Evolutionary conservation across 2,113 vertebrate species (phyloP).

Genomic region (Clarias gariepinus): DNA sequence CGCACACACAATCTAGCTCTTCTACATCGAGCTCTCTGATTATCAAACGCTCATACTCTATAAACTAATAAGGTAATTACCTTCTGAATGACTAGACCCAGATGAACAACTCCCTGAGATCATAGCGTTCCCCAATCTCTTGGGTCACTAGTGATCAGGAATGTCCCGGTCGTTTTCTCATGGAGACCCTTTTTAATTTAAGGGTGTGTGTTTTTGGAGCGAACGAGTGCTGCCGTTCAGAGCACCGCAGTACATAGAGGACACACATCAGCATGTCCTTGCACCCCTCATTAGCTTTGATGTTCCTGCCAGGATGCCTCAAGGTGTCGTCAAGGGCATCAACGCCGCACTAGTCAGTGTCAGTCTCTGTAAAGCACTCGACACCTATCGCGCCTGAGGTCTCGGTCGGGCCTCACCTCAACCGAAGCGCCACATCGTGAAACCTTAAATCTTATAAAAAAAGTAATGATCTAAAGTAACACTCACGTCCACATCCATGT

Average conservation of each 20-base stretch:
- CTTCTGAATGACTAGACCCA: background rate
- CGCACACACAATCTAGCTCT: background rate
- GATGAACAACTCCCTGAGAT: background rate
- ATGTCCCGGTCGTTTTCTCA: too few species aligned
- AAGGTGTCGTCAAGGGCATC: constrained; percentile 54
- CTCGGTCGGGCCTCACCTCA: background rate
- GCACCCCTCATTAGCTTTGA: constrained; percentile 56
- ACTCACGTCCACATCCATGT: constrained; percentile 87
- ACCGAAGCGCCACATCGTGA: background rate
- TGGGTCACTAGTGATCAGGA: background rate
- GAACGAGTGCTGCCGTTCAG: constrained; percentile 21
- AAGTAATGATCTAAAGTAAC: background rate
- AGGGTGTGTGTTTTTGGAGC: background rate
- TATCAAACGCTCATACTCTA: background rate
- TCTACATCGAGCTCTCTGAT: background rate
- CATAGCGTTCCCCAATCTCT: background rate
- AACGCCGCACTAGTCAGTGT: background rate
- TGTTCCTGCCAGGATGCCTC: constrained; percentile 51
- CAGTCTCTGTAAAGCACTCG: constrained; percentile 25
- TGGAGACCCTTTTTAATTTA: too few species aligned
- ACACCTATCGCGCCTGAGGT: background rate
- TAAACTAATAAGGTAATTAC: background rate
- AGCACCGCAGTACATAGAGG: constrained; percentile 29
- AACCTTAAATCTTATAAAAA: background rate
- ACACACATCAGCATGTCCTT: constrained; percentile 46